These are phyloP conservation scores for Melierax canorus DNA, from an alignment of 2,113 vertebrate species.

Conservation along the genomic window DNA sequence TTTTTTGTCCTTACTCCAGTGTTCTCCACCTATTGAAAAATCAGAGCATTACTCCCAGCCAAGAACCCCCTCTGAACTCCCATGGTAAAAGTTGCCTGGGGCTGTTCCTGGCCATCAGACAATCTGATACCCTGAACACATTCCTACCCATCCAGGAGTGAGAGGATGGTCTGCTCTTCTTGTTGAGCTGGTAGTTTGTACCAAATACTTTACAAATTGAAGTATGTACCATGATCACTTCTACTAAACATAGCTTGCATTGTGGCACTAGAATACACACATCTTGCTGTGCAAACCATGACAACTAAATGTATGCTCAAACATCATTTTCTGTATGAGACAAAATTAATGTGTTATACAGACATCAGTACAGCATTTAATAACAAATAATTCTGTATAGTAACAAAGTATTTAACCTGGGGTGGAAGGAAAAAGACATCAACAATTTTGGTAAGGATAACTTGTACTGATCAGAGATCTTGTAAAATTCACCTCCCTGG, in stretches of 20 bases:
- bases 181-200: not conserved
- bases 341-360: not conserved
- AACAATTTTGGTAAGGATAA: not conserved
- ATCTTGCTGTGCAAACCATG: not conserved
- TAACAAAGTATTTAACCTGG: not conserved
- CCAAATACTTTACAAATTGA: not conserved
- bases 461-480: not conserved
- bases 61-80: not conserved
- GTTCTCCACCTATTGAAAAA: not conserved
- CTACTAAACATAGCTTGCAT: not conserved
- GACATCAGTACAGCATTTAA: not conserved
- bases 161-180: not conserved
- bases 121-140: not conserved
- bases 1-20: not conserved
- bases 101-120: not conserved
- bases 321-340: not conserved
- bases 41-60: not conserved
- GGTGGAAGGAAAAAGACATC: not conserved
- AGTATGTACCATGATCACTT: not conserved
- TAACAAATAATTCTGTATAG: not conserved
- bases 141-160: not conserved
- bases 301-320: not conserved
- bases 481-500: not conserved
- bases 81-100: accelerated
- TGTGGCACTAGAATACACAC: not conserved